Conservation (phyloP, 2,797 vertebrate genomes). For the Cichlasoma orientale region DNA sequence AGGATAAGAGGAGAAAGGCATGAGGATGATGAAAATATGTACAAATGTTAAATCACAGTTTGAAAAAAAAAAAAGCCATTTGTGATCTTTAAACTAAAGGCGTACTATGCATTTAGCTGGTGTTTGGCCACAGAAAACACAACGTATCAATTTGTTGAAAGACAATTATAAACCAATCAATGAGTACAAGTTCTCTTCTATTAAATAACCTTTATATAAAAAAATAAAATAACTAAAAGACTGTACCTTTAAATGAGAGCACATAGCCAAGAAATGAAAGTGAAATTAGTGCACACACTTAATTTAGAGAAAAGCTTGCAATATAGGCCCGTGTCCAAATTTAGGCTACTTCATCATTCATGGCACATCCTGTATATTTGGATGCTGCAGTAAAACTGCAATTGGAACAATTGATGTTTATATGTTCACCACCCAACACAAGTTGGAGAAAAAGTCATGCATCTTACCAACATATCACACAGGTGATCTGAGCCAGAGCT, state of each 20-base stretch:
- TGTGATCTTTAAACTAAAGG: too few relatives aligned
- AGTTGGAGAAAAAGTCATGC: not conserved
- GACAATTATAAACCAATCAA: too few relatives aligned
- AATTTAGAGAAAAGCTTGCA: not conserved
- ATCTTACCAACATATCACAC: conserved; percentile 83
- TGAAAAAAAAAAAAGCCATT: too few relatives aligned
- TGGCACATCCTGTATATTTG: not conserved
- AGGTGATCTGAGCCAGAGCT: conserved; percentile 98
- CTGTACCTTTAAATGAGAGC: not conserved
- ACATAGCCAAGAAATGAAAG: not conserved
- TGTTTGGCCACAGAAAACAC: too few relatives aligned
- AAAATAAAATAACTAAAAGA: too few relatives aligned
- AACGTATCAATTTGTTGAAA: too few relatives aligned
- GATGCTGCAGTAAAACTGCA: not conserved
- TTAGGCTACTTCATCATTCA: not conserved
- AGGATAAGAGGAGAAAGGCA: too few relatives aligned
- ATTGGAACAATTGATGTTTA: not conserved
- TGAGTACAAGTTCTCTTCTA: fast-evolving
- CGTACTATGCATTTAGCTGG: too few relatives aligned
- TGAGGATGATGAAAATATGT: too few relatives aligned
- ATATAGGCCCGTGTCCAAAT: not conserved
- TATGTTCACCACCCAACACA: not conserved
- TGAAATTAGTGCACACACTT: not conserved
- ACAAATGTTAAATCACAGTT: too few relatives aligned
- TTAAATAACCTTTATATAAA: not conserved